These are phyloP conservation scores for Florisuga fusca DNA, from an alignment of 2,797 vertebrate genomes.

Conservation along the genomic window DNA sequence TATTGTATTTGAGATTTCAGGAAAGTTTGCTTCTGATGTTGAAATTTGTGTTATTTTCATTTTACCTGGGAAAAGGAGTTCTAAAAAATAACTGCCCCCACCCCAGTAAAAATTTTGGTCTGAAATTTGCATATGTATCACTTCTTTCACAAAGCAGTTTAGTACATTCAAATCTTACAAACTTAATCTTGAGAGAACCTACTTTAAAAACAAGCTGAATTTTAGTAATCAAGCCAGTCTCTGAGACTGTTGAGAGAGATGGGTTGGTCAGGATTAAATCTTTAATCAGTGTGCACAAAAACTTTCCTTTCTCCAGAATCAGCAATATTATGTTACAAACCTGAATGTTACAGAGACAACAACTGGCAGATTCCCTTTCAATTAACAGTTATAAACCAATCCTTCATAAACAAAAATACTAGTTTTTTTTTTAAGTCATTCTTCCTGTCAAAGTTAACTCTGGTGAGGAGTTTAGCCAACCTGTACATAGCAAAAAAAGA, in stretches of 20 bases:
- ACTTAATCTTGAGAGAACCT: neutral
- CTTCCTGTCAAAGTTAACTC: neutral
- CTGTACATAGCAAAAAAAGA: neutral
- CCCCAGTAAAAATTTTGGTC: neutral
- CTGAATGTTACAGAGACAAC: neutral
- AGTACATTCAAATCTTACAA: neutral
- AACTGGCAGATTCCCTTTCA: neutral
- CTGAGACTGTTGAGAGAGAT: neutral
- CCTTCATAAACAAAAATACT: neutral
- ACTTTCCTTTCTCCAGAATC: neutral
- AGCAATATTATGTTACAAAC: neutral
- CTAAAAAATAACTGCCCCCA: neutral
- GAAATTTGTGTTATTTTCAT: neutral
- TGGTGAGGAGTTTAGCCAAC: neutral
- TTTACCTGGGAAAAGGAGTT: accelerated
- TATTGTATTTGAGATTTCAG: neutral
- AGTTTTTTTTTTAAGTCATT: neutral
- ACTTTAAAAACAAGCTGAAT: neutral
- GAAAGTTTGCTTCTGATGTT: neutral
- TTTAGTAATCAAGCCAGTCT: neutral
- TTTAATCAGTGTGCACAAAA: neutral
- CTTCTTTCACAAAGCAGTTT: neutral
- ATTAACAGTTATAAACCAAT: neutral
- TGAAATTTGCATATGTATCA: neutral
- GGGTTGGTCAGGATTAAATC: neutral